These are phyloP conservation scores for Cybosia mesomella DNA, from an alignment of 2,888 invertebrate genomes.

Conservation along the genomic window DNA sequence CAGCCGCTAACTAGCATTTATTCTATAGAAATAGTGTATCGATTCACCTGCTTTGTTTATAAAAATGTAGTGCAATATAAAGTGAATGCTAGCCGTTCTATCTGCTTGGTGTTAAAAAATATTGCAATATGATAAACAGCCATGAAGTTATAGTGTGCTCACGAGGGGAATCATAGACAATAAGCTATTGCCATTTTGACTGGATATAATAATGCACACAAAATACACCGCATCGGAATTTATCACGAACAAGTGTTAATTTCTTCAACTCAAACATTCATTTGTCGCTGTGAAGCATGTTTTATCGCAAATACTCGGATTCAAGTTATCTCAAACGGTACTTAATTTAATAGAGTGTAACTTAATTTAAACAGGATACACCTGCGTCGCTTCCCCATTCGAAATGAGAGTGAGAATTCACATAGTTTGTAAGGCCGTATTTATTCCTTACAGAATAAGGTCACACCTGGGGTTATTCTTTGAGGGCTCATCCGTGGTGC, in stretches of 20 bases:
- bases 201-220: background rate
- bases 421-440: background rate
- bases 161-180: background rate
- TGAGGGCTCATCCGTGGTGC: no score
- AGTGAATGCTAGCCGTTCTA: no score
- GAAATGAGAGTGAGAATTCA: background rate
- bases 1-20: no score
- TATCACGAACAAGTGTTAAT: background rate
- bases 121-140: no score
- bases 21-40: no score
- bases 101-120: no score
- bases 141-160: background rate
- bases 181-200: background rate
- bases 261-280: background rate
- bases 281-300: slow-evolving; percentile 5
- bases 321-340: slow-evolving; percentile 18
- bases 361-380: slow-evolving; percentile 26
- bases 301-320: background rate
- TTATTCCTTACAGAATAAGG: background rate
- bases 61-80: no score
- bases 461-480: no score
- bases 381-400: slow-evolving; percentile 6
- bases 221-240: background rate
- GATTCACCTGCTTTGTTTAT: no score
- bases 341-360: slow-evolving; percentile 29